Evolutionary conservation across 1,140 invertebrate genomes (phyloP).

Genomic region (Caerostris extrusa): DNA sequence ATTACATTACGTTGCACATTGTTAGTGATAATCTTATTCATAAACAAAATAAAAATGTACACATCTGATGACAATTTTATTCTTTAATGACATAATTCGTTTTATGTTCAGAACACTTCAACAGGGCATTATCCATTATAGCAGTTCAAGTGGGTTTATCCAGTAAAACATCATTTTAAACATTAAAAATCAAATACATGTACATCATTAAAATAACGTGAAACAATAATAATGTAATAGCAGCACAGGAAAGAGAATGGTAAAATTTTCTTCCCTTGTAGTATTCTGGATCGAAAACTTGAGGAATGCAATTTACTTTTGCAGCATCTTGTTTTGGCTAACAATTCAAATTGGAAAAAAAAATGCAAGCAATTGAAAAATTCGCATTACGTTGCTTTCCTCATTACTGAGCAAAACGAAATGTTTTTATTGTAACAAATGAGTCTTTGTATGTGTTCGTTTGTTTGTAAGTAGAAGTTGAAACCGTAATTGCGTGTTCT

Average conservation of each 20-base stretch:
- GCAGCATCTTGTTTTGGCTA: neutral
- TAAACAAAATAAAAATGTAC: too few species aligned
- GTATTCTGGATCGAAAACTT: neutral
- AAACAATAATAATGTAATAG: neutral
- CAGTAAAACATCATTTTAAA: too few species aligned
- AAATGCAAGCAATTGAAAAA: neutral
- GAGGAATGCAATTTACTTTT: neutral
- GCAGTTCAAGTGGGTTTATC: too few species aligned
- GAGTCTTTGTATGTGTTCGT: neutral
- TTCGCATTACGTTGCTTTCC: neutral
- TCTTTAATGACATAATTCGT: too few species aligned
- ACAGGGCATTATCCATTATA: too few species aligned
- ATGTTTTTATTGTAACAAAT: neutral
- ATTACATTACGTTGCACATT: too few species aligned
- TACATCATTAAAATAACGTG: neutral
- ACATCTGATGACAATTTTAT: too few species aligned
- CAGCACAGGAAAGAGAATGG: neutral
- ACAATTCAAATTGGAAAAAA: neutral
- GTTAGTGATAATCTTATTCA: too few species aligned
- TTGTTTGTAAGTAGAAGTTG: slow-evolving; percentile 6
- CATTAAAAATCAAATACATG: too few species aligned
- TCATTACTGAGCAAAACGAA: too few species aligned
- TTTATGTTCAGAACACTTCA: too few species aligned
- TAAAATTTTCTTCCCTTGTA: neutral
- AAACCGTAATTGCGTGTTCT: neutral